Conservation (phyloP, 1,140 invertebrate genomes). For the Oreohelix idahoensis region DNA sequence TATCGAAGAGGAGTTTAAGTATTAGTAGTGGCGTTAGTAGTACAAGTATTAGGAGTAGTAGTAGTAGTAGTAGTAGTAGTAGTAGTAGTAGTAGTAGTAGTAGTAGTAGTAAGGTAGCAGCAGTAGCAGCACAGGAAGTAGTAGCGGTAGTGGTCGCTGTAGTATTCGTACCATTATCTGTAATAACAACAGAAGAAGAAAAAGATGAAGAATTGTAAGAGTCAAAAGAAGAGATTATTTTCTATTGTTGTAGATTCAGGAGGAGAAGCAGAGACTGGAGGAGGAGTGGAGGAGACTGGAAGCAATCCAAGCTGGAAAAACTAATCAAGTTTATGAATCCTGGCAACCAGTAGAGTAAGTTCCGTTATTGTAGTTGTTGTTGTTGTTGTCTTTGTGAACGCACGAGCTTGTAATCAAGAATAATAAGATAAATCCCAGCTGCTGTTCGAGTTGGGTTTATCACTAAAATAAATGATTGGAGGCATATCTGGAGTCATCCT, state of each 20-base stretch:
- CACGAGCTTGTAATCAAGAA: no score
- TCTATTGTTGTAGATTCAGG: not conserved
- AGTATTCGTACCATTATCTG: not conserved
- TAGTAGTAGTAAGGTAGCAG: no score
- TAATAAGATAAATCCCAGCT: no score
- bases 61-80: no score
- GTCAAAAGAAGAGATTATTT: not conserved
- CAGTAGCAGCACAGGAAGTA: no score
- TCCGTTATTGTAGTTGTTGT: not conserved
- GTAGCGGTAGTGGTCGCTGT: no score
- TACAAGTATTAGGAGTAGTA: not conserved
- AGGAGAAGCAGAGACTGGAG: constrained; percentile 4
- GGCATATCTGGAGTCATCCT: no score
- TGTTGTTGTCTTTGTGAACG: no score
- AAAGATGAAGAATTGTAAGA: no score
- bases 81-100: no score
- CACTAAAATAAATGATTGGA: no score
- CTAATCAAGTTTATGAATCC: not conserved
- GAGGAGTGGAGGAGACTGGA: constrained; percentile 27
- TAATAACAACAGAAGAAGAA: not conserved
- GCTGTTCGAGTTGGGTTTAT: no score
- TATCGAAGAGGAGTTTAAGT: not conserved
- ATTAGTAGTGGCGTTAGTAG: not conserved
- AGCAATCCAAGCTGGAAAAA: not conserved
- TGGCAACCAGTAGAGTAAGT: constrained; percentile 9